Percentiles rank a stretch among this genome's conserved stretches.
Evolutionary conservation across 2,797 vertebrate genomes (phyloP).

Genomic region (Arnoldichthys spilopterus): DNA sequence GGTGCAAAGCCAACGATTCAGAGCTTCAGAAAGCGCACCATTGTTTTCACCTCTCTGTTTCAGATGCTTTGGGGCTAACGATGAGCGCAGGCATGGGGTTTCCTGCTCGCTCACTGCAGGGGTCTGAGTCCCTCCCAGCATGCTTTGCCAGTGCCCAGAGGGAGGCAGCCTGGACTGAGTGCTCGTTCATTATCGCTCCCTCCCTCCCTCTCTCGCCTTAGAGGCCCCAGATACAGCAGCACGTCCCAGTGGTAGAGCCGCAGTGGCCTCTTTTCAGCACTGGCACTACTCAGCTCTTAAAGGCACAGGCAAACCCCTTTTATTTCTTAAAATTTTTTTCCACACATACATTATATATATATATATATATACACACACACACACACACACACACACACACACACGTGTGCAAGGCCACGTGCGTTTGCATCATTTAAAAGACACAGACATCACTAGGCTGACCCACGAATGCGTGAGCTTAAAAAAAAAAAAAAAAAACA

Average conservation of each 20-base stretch:
- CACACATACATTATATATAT: background rate
- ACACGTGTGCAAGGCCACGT: constrained; percentile 5
- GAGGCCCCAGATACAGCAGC: constrained; percentile 62
- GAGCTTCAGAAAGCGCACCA: constrained; percentile 51
- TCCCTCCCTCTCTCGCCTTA: constrained; percentile 31
- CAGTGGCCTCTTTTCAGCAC: constrained; percentile 74
- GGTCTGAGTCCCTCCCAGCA: constrained; percentile 67
- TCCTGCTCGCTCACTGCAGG: constrained; percentile 65
- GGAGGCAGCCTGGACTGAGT: constrained; percentile 63
- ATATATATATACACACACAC: background rate
- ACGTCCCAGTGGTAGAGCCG: constrained; percentile 65
- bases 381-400: background rate
- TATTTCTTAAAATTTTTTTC: no score
- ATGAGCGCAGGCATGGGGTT: constrained; percentile 58
- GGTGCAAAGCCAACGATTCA: constrained; percentile 37
- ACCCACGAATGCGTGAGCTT: background rate
- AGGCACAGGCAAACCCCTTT: constrained; percentile 47
- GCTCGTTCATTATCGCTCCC: constrained; percentile 62
- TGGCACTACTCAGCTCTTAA: constrained; percentile 64
- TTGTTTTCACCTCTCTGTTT: constrained; percentile 52
- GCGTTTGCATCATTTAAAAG: constrained; percentile 41
- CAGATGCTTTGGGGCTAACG: constrained; percentile 28
- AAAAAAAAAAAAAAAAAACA: background rate
- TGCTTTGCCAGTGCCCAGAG: constrained; percentile 70
- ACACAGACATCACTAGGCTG: background rate